Evolutionary conservation across 2,797 vertebrate species (phyloP).

Genomic region (Sebastiscus albofasciatus): DNA sequence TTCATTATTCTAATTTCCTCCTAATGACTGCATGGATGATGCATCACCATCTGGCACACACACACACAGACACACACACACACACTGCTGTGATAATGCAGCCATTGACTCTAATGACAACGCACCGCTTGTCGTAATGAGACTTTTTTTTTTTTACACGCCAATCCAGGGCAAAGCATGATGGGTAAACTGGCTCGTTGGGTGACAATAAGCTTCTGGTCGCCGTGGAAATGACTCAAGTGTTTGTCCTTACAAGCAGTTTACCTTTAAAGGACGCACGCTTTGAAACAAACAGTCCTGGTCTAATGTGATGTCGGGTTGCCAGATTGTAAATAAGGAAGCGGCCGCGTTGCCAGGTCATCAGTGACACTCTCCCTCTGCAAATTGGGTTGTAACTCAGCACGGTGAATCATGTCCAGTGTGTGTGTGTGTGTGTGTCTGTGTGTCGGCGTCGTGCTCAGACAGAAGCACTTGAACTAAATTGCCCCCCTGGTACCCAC

Average conservation of each 20-base stretch:
- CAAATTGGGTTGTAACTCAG: conserved; percentile 72
- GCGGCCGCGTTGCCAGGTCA: conserved; percentile 64
- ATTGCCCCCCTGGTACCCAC: conserved; percentile 70
- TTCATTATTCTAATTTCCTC: conserved; percentile 67
- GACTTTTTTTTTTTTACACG: conserved; percentile 9
- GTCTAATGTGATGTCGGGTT: conserved; percentile 37
- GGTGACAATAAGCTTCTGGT: conserved; percentile 39
- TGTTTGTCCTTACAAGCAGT: conserved; percentile 37
- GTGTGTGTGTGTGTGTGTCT: conserved; percentile 4
- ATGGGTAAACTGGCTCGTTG: conserved; percentile 52
- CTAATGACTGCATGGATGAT: conserved; percentile 60
- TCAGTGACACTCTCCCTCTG: conserved; percentile 62
- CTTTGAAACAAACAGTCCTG: neutral
- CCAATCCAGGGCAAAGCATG: conserved; percentile 52
- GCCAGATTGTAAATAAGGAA: conserved; percentile 71
- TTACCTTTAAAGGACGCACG: conserved; percentile 24
- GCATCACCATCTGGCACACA: conserved; percentile 67
- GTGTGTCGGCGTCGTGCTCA: conserved; percentile 27
- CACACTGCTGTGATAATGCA: conserved; percentile 50
- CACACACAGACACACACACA: conserved; percentile 22
- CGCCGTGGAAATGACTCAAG: conserved; percentile 36
- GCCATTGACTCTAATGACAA: conserved; percentile 63
- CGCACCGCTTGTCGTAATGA: conserved; percentile 61
- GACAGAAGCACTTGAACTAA: conserved; percentile 64
- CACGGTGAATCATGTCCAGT: conserved; percentile 53